Evolutionary conservation across 2,888 invertebrate species (phyloP), one percentile per base, ranked within the genome.

Genomic region (Axea sp.): DNA sequence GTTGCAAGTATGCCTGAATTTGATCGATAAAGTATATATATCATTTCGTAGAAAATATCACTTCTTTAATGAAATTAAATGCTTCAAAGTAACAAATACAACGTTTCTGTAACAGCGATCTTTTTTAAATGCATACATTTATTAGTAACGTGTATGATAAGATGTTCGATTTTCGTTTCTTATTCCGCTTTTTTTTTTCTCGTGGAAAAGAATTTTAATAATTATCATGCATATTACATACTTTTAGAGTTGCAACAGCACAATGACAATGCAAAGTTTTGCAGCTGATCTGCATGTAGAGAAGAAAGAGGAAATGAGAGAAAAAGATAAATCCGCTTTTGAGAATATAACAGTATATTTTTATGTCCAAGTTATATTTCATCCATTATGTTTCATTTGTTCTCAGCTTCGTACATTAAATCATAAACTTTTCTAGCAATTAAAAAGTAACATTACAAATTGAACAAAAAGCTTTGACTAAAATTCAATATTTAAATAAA

Each of bases 321-420:
- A 30, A 65, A 55, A 51, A 64, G 51, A 64, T 35, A 51, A 64
- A 64, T 43, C 41, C 51, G 51, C 64, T 51, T 64, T 53, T 45
- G 53, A 43, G 45, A 14, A 7, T 65, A 35, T 28, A 43, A 26
- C 43, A 43, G 17, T 51, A 43, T 41, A 35, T 64, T 41, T 51
- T 53, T 35, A 26, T 26, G 35, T 17, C 3, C 11, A 17, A 35
- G 17, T 33, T 53, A 22, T 35, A 43, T 43, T 43, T 51, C 53
- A 35, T 17, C 14, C 19, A 30, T 65, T 53, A 45, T 45, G 9
- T 45, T 53, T 53, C 45, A 33, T 47, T 59, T 41, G 37, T 17
- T 9, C 15, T 7, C n/a, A 5, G 15, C 12, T 28, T 45, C 26
- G 12, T 7, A 24, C 12, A 14, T n/a, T 26, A 8, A 43, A 26